Conservation (phyloP, 2,113 vertebrate species). For the Callipepla squamata region DNA sequence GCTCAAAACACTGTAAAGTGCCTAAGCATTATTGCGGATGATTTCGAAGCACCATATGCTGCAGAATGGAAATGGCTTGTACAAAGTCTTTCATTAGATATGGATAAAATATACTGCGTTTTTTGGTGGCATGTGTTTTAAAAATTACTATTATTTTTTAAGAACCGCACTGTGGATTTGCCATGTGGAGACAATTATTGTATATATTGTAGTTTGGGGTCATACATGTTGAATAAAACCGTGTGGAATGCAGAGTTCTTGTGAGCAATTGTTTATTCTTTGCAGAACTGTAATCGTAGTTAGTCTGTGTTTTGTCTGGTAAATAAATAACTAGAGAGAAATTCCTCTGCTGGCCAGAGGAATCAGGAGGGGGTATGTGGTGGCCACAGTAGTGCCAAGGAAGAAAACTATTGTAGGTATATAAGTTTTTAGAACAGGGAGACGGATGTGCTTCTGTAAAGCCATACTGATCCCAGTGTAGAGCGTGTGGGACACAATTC, state of each 20-base stretch:
- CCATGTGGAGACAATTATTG: conserved; percentile 67
- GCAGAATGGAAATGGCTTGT: conserved; percentile 36
- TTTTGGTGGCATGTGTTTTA: conserved; percentile 58
- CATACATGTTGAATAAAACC: conserved; percentile 61
- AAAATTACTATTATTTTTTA: conserved; percentile 55
- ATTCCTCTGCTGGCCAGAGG: neutral
- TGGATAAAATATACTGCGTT: conserved; percentile 24
- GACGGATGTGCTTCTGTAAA: neutral
- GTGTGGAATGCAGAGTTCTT: conserved; percentile 58
- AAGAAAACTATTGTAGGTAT: neutral
- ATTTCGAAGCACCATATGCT: conserved; percentile 44
- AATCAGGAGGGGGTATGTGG: neutral
- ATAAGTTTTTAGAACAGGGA: neutral
- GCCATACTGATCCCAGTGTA: neutral
- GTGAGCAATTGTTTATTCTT: conserved; percentile 61
- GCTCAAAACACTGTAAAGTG: conserved; percentile 38
- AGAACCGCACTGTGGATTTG: conserved; percentile 53
- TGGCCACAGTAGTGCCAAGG: neutral
- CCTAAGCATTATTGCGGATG: conserved; percentile 18
- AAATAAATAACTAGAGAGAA: conserved; percentile 59
- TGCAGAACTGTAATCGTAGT: conserved; percentile 26
- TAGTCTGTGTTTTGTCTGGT: conserved; percentile 71
- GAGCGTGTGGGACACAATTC: neutral
- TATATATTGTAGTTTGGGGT: conserved; percentile 59
- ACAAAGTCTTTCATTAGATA: conserved; percentile 39